phyloP scores from a whole-genome alignment of 2,797 vertebrate genomes.

The Semotilus atromaculatus region DNA sequence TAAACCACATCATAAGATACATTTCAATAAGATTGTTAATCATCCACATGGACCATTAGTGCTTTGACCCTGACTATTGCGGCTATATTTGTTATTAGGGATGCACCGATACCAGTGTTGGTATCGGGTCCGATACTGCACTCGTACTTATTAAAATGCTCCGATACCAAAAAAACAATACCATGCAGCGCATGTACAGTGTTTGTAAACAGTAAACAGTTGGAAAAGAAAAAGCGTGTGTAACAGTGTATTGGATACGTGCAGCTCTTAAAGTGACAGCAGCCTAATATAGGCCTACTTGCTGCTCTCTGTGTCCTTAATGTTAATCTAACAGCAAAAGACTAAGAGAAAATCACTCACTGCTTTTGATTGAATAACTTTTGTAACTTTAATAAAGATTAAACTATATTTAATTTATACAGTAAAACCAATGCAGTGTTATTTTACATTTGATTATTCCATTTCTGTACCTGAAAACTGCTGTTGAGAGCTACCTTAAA shows the following conservation, averaged over 20 bases:
- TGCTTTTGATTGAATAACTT: not conserved
- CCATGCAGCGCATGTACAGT: too few species aligned
- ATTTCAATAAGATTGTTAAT: not conserved
- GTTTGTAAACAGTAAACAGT: not conserved
- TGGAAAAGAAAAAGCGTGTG: not conserved
- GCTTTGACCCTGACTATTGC: not conserved
- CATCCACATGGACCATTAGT: not conserved
- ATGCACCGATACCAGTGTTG: not conserved
- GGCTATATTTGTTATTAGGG: not conserved
- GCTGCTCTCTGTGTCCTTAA: not conserved
- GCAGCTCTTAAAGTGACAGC: not conserved
- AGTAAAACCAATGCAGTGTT: too few species aligned
- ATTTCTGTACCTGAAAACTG: too few species aligned
- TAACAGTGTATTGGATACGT: not conserved
- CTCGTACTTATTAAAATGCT: too few species aligned
- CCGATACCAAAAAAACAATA: too few species aligned
- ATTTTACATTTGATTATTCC: too few species aligned
- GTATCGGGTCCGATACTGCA: not conserved
- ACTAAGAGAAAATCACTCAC: too few species aligned
- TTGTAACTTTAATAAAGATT: not conserved
- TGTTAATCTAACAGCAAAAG: not conserved
- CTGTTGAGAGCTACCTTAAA: too few species aligned
- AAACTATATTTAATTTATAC: too few species aligned
- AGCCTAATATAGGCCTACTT: not conserved
- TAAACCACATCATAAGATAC: not conserved